Base-by-base conservation (phyloP, 2,888 invertebrate species). In the Aproaerema taeniolella region DNA sequence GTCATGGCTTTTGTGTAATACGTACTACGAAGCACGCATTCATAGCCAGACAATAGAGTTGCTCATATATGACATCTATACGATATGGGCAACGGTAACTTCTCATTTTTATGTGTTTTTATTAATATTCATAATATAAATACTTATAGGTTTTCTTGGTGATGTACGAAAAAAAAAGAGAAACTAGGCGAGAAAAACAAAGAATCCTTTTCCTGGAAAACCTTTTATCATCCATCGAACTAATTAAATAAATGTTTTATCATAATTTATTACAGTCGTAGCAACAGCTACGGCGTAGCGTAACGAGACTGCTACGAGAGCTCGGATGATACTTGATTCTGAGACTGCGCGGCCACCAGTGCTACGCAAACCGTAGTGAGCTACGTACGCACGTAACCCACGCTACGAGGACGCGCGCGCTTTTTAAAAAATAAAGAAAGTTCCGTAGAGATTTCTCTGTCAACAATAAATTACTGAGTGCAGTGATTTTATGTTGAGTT, bases 271-370 rank as follows among this genome's bases (percentile, higher is more conserved):
- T 56, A 53, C 55, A 49, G 46, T 43, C 46, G 55, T 64, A 56
- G 55, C 38, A 49, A 43, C 38, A 36, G 54, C 60, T 62, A 61
- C 58, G 57, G 32, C 51, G 56, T 61, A 59, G 45, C 38, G 11
- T 31, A 31, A 17, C 31, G 41, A 14, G 14, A 35, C 41, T 31
- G 38, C 43, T 48, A 45, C 42, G 31, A 20, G 57, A 53, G 50
- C 59, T 54, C 55, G 61, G 61, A 56, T 53, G 60, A 55, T 66
- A 61, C 51, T 42, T 60, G 65, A 65, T 57, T 71, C 69, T 71
- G 82, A 82, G 82, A 72, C 80, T 81, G 81, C 82, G 82, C 82
- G 77, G 53, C 62, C 64, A 55, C 54, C 76, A 82, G 82, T 82
- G 52, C 63, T 65, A 63, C 70, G 64, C 61, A 61, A 56, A 55